Conservation (phyloP, 2,797 vertebrate genomes). For the Chelon auratus region DNA sequence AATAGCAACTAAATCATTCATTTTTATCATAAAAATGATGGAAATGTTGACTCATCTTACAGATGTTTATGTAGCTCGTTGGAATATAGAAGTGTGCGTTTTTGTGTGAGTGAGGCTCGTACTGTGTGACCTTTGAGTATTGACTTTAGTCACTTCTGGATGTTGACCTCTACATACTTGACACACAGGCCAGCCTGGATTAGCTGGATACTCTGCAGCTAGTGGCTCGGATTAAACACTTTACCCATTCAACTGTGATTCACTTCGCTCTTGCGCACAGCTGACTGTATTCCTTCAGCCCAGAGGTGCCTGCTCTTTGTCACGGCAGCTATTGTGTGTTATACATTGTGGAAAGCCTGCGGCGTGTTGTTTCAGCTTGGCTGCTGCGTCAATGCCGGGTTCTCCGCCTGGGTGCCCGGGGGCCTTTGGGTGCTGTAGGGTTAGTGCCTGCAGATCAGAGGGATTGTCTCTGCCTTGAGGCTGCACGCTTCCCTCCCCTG, state of each 20-base stretch:
- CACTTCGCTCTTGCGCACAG: slow-evolving; percentile 68
- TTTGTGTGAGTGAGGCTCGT: slow-evolving; percentile 17
- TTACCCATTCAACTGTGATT: slow-evolving; percentile 65
- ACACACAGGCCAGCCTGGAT: slow-evolving; percentile 67
- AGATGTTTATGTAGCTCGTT: slow-evolving; percentile 33
- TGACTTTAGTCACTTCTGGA: slow-evolving; percentile 51
- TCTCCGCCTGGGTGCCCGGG: slow-evolving; percentile 59
- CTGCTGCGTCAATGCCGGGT: slow-evolving; percentile 72
- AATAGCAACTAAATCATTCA: slow-evolving; percentile 15
- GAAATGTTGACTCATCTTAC: slow-evolving; percentile 5
- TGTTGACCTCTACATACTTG: slow-evolving; percentile 63
- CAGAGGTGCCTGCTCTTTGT: slow-evolving; percentile 70
- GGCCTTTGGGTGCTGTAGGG: slow-evolving; percentile 61
- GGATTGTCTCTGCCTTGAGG: slow-evolving; percentile 69
- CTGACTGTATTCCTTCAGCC: slow-evolving; percentile 56
- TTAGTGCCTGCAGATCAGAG: slow-evolving; percentile 74
- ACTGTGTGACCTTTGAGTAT: slow-evolving; percentile 57
- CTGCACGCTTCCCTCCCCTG: slow-evolving; percentile 57
- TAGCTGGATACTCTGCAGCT: slow-evolving; percentile 73
- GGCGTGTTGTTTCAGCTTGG: slow-evolving; percentile 79
- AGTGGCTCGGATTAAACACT: slow-evolving; percentile 74
- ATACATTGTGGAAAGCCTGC: slow-evolving; percentile 54
- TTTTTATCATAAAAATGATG: slow-evolving; percentile 14
- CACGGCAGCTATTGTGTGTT: slow-evolving; percentile 79
- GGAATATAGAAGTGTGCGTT: slow-evolving; percentile 22